Base-by-base conservation (phyloP, 2,888 invertebrate genomes). In the Napeogenes inachia region DNA sequence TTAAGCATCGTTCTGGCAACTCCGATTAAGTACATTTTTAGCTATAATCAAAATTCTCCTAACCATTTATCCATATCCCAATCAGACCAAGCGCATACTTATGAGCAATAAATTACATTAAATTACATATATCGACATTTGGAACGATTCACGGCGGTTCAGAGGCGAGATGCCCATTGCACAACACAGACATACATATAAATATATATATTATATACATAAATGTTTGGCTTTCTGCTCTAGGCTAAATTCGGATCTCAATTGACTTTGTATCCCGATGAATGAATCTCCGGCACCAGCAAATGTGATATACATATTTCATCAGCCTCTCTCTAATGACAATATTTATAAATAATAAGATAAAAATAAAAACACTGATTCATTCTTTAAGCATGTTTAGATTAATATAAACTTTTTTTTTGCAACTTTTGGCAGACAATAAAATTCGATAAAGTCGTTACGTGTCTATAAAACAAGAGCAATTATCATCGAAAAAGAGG, bases 201-300 rank as follows among this genome's bases (percentile, higher is more conserved):
- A 8, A 47, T 50, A 30, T 50, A 30, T 30, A 50, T 50, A 50
- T 50, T 30, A 50, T 10, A 42, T 42, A 42, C 42, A 56, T 70
- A 68, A 64, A 69, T 63, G 64, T 72, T 74, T 75, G 82, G 80
- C 80, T 79, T 79, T 80, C 78, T 76, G 75, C 77, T 75, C 79
- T 82, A 82, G 76, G 78, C 82, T 83, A 85, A 84, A 86, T 85
- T 82, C 72, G 84, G 82, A 82, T 76, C 81, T 73, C 79, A 84
- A 86, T 85, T 83, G 82, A 84, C 82, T 85, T 82, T 85, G 83
- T 80, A 82, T 79, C 78, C 73, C 79, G 78, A 80, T 83, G 80
- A 82, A 84, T 82, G 80, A 79, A 82, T 77, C 71, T 77, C 77
- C 78, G 70, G 73, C 72, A 75, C 73, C 73, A 72, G 75, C 75